A percentile compares a stretch with the other conserved stretches of the same genome.
Evolutionary conservation across 2,797 vertebrate species (phyloP).

Genomic region (Lacerta viridis): DNA sequence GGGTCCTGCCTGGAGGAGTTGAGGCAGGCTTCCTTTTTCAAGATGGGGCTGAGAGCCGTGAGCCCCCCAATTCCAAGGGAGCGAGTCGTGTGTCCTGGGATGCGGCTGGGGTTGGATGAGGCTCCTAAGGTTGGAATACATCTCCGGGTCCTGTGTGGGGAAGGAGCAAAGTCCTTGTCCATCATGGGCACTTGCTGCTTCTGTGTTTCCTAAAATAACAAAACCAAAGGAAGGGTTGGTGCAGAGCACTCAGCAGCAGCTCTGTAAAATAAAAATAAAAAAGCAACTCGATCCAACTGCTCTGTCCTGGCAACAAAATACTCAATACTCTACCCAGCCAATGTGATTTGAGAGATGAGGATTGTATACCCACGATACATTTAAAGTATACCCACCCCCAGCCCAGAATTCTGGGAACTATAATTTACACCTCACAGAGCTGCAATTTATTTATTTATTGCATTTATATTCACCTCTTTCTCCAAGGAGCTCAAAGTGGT

Average conservation of each 20-base stretch:
- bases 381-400: too few relatives aligned
- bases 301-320: background rate
- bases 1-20: conserved; percentile 44
- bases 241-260: background rate
- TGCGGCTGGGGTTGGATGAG: conserved; percentile 48
- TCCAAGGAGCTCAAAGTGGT: too few relatives aligned
- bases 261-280: background rate
- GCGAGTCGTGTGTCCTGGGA: conserved; percentile 20
- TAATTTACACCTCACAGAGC: too few relatives aligned
- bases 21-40: conserved; percentile 57
- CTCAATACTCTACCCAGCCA: background rate
- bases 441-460: too few relatives aligned
- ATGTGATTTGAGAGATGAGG: background rate
- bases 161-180: conserved; percentile 58
- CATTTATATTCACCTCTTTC: too few relatives aligned
- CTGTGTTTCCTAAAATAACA: conserved; percentile 27
- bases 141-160: conserved; percentile 45
- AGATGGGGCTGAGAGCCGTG: conserved; percentile 40
- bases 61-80: conserved; percentile 33
- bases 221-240: conserved; percentile 4
- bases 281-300: background rate
- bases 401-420: too few relatives aligned
- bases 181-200: background rate
- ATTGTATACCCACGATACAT: too few relatives aligned
- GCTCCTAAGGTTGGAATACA: background rate